These are phyloP conservation scores for Sitta europaea DNA, from an alignment of 2,113 vertebrate genomes.

Conservation along the genomic window DNA sequence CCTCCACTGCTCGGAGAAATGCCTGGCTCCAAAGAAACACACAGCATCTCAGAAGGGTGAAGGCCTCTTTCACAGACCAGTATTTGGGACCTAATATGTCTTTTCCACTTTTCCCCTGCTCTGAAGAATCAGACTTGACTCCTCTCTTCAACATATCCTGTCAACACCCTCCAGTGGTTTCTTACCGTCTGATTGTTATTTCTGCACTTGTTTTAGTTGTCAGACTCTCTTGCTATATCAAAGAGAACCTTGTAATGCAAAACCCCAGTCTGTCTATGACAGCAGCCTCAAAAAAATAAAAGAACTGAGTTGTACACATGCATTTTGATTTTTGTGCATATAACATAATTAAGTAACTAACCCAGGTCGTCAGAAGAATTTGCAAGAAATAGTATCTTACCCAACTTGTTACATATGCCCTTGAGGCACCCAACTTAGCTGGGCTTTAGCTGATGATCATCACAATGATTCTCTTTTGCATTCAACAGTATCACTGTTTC, in stretches of 20 bases:
- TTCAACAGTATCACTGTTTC: background rate
- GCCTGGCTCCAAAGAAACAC: background rate
- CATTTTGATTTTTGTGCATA: background rate
- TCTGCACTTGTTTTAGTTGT: background rate
- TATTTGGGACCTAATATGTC: rapidly evolving
- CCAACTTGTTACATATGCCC: background rate
- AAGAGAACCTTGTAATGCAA: background rate
- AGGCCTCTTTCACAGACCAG: background rate
- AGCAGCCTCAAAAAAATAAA: background rate
- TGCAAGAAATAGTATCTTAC: background rate
- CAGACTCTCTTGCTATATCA: background rate
- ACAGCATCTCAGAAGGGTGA: background rate
- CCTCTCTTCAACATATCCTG: background rate
- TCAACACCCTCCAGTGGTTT: background rate
- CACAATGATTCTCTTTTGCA: background rate
- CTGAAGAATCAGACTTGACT: background rate
- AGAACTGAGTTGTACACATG: background rate
- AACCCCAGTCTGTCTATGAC: background rate
- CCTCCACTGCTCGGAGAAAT: background rate
- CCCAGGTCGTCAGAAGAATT: background rate
- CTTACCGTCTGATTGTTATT: background rate
- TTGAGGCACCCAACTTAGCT: background rate
- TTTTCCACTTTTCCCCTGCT: background rate
- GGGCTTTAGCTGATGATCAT: background rate
- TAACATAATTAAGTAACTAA: background rate